These are phyloP conservation scores for Propithecus perrieri DNA, from an alignment of 2,797 vertebrate genomes.

Conservation along the genomic window DNA sequence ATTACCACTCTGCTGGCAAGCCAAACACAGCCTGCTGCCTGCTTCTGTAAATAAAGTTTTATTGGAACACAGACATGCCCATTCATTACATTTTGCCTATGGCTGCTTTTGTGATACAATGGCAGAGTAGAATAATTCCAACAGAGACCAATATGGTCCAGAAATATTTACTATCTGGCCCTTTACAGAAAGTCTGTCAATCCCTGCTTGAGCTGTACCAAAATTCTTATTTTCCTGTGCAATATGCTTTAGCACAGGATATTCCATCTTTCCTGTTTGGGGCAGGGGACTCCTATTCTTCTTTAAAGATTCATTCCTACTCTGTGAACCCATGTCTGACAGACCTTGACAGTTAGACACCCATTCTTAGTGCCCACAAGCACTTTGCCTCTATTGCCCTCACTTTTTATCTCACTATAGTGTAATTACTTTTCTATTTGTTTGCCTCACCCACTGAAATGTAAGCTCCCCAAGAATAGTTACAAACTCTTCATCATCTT, in stretches of 20 bases:
- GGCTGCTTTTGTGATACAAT: neutral
- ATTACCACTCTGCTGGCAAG: neutral
- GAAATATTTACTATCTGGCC: neutral
- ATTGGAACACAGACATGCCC: neutral
- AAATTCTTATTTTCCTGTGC: neutral
- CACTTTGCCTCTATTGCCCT: neutral
- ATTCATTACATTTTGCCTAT: neutral
- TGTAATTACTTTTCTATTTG: neutral
- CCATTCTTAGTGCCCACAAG: neutral
- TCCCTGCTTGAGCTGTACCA: neutral
- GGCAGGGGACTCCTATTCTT: neutral
- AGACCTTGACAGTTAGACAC: neutral
- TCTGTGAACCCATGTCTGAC: neutral
- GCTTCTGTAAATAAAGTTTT: conserved; percentile 28
- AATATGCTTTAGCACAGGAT: neutral
- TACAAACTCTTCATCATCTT: neutral
- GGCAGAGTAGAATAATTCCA: neutral
- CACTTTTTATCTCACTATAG: neutral
- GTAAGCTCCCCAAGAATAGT: neutral
- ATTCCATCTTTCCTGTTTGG: neutral
- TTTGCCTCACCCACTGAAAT: neutral
- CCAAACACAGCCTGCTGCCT: neutral
- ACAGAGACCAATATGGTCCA: neutral
- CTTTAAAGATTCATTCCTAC: neutral
- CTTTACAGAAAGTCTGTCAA: neutral